Conservation (phyloP, 2,113 vertebrate genomes). For the Callipepla squamata region DNA sequence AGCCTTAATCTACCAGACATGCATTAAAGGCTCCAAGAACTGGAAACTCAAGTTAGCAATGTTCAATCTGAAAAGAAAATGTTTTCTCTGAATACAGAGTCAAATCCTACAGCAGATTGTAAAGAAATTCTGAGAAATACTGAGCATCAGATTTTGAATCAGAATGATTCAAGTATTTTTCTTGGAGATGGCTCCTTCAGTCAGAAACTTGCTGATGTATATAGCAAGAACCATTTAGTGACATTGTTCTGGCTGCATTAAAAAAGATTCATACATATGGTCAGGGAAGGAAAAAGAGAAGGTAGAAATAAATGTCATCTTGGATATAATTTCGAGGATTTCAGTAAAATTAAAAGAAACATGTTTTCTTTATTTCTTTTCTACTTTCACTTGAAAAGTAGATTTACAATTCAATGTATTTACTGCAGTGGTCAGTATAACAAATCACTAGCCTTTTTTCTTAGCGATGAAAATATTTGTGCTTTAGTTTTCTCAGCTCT, state of each 20-base stretch:
- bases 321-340: no score
- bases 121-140: not conserved
- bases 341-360: not conserved
- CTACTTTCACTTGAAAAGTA: not conserved
- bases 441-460: not conserved
- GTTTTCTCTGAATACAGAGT: not conserved
- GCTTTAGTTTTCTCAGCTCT: not conserved
- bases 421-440: not conserved
- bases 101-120: not conserved
- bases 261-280: not conserved
- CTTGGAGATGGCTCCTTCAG: not conserved
- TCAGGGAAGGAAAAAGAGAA: not conserved
- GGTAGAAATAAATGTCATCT: not conserved
- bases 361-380: not conserved
- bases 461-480: not conserved
- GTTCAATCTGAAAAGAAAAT: not conserved
- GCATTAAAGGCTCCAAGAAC: not conserved
- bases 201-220: not conserved
- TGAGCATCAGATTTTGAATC: not conserved
- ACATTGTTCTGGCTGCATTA: not conserved
- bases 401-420: not conserved
- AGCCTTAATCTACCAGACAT: not conserved
- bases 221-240: not conserved
- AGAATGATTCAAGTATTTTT: not conserved
- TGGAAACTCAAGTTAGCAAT: not conserved